Conservation (phyloP, 2,113 vertebrate species). For the Marmota flaviventris region DNA sequence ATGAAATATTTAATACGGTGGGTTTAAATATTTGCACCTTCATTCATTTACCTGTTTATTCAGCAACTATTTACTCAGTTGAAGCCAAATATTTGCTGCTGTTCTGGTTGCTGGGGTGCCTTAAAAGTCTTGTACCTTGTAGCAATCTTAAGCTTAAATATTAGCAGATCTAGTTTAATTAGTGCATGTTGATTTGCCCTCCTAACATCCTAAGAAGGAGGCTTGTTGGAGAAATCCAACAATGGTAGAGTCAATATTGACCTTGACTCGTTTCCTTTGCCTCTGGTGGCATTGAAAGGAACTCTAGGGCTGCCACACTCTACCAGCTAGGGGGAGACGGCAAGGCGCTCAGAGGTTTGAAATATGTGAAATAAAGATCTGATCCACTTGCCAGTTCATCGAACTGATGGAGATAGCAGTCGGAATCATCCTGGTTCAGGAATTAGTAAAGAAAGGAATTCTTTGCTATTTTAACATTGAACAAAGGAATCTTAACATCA, state of each 20-base stretch:
- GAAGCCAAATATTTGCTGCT: neutral
- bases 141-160: neutral
- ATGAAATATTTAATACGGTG: conserved; percentile 10
- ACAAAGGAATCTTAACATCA: neutral
- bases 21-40: neutral
- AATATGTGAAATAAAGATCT: neutral
- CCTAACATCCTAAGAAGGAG: neutral
- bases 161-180: conserved; percentile 4
- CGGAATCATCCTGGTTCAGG: neutral
- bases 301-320: neutral
- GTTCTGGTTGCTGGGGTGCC: neutral
- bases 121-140: neutral
- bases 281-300: neutral
- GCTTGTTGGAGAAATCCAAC: neutral
- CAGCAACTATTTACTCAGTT: neutral
- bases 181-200: neutral
- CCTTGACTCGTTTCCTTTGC: neutral
- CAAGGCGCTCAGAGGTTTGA: neutral
- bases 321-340: neutral
- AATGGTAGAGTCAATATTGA: neutral
- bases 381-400: neutral
- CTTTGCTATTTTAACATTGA: neutral
- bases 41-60: conserved; percentile 35
- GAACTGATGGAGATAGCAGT: neutral
- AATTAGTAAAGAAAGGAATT: neutral